Evolutionary conservation across 2,797 vertebrate species (phyloP), one percentile per base, ranked within the genome.

Genomic region (Novumbra hubbsi): DNA sequence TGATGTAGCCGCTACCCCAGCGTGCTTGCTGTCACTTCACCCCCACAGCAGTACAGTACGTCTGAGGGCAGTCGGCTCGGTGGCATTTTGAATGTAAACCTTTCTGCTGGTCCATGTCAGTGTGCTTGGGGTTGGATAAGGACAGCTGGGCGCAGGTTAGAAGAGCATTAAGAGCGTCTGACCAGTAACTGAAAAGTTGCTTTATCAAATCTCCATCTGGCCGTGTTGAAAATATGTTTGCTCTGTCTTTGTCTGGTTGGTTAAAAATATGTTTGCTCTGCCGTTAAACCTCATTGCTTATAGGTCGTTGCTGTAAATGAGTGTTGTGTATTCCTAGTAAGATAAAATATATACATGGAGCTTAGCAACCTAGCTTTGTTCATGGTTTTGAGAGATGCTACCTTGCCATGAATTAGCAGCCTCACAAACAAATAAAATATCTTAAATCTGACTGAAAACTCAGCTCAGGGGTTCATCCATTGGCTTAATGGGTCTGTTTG

Each of bases 1-100:
- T n/a, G 52, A 6, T 57, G 5, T 21, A 57, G 12, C 41, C 41
- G 1, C 41, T 45, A 12, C 41, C 41, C 41, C 12, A 57, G n/a
- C 8, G 15, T 52, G 32, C 55, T 16, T 67, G 17, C 32, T 38
- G n/a, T 41, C 4, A 30, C 19, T 6, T 70, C 11, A 17, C 55
- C 24, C 14, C 21, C 66, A 70, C 63, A 55, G 38, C 41, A 68
- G 71, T n/a, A n/a, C n/a, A n/a, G n/a, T n/a, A n/a, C n/a, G n/a
- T n/a, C n/a, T n/a, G n/a, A n/a, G n/a, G n/a, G n/a, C 48, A 41
- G 67, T n/a, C 15, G 11, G 28, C 7, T 5, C 9, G 5, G 19
- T 4, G 24, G n/a, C 60, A 17, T 68, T 55, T 50, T 68, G 72
- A 71, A 49, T 4, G 48, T 14, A 68, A 68, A 49, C 27, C 63